These are phyloP conservation scores for Muscicapa comitata DNA, from an alignment of 2,797 vertebrate species.

Conservation along the genomic window DNA sequence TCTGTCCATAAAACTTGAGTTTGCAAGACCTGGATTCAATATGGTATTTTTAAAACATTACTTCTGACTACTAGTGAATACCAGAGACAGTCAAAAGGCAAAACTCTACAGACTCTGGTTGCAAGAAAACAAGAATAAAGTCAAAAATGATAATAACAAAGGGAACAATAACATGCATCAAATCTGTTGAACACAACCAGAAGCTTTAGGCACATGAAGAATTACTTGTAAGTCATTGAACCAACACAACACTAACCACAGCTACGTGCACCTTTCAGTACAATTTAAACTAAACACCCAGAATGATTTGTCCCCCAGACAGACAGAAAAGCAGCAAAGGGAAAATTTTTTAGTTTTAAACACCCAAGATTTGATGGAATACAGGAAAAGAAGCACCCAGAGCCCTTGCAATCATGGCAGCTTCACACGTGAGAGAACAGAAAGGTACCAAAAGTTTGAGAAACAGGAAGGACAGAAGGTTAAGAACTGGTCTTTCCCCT, in stretches of 20 bases:
- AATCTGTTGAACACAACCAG: neutral
- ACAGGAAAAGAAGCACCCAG: neutral
- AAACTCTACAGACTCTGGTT: neutral
- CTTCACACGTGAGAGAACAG: neutral
- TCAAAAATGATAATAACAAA: neutral
- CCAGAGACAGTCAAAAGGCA: neutral
- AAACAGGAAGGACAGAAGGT: neutral
- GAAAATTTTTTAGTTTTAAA: neutral
- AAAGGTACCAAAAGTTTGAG: neutral
- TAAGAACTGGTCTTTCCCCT: neutral
- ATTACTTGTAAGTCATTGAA: neutral
- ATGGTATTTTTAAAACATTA: neutral
- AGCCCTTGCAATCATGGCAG: neutral
- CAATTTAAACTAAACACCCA: neutral
- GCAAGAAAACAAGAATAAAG: neutral
- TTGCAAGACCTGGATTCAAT: neutral
- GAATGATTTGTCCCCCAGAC: neutral
- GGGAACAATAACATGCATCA: neutral
- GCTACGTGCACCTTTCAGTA: neutral
- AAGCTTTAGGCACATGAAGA: neutral
- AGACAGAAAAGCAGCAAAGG: neutral
- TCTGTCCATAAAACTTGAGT: neutral
- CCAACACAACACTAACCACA: neutral
- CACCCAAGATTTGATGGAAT: neutral
- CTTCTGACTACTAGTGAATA: neutral